Evolutionary conservation across 2,888 invertebrate genomes (phyloP).

Genomic region (Parnassius mnemosyne): DNA sequence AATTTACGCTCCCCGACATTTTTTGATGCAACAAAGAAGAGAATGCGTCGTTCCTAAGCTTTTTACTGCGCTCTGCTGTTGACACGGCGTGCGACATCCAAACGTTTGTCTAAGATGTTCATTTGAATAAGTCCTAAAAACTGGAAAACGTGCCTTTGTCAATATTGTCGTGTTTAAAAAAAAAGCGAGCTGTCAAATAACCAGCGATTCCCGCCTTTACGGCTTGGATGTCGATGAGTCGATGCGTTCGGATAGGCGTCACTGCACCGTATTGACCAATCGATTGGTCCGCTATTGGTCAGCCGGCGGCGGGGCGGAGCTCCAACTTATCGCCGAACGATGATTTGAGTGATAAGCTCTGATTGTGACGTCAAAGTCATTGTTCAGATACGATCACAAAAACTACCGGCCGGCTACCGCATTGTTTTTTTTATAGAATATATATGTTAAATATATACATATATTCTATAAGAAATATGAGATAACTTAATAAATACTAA

Average conservation of each 20-base stretch:
- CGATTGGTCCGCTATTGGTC: constrained; percentile 71
- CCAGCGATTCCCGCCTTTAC: constrained; percentile 31
- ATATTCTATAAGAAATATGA: too few relatives aligned
- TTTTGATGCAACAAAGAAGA: constrained; percentile 54
- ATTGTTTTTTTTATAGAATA: constrained; percentile 17
- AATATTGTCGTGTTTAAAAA: constrained; percentile 34
- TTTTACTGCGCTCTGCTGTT: constrained; percentile 53
- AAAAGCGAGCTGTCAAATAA: constrained; percentile 30
- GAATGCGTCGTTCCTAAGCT: constrained; percentile 49
- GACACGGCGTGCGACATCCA: constrained; percentile 37
- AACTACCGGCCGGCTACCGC: constrained; percentile 11
- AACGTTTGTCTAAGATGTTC: constrained; percentile 37
- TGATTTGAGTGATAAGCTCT: constrained; percentile 50
- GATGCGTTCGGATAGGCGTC: constrained; percentile 47
- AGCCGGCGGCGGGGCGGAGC: constrained; percentile 61
- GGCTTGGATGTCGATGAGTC: constrained; percentile 22
- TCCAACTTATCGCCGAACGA: constrained; percentile 52
- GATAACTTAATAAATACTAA: constrained; percentile 3
- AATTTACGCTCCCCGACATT: constrained; percentile 71
- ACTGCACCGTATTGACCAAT: constrained; percentile 58
- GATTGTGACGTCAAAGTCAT: constrained; percentile 52
- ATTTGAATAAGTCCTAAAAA: constrained; percentile 38
- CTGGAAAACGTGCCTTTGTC: constrained; percentile 42
- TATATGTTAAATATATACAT: too few relatives aligned
- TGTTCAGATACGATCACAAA: constrained; percentile 42